Percentiles rank a stretch among this genome's conserved stretches.
Evolutionary conservation across 2,797 vertebrate species (phyloP).

Genomic region (Clarias platycephalus): DNA sequence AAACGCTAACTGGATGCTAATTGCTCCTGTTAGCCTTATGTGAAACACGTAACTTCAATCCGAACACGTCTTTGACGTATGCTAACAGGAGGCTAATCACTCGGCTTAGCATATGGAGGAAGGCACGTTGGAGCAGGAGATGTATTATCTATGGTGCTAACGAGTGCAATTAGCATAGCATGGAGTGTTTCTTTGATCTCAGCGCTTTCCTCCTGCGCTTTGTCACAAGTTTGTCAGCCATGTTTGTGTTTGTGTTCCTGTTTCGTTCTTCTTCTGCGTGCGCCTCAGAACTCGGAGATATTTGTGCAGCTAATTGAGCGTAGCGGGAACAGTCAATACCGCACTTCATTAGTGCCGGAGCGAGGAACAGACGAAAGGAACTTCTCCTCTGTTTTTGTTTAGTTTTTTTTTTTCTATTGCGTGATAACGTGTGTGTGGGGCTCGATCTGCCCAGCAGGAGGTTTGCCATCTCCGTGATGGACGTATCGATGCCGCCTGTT

Average conservation of each 20-base stretch:
- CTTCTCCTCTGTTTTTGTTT: background rate
- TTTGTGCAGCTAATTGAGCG: slow-evolving; percentile 26
- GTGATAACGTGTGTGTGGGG: slow-evolving; percentile 13
- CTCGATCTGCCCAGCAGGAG: slow-evolving; percentile 42
- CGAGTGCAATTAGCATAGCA: slow-evolving; percentile 12
- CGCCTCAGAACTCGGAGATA: slow-evolving; percentile 17
- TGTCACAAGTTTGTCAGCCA: slow-evolving; percentile 11
- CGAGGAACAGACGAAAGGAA: background rate
- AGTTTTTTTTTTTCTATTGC: background rate
- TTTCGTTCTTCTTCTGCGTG: slow-evolving; percentile 7
- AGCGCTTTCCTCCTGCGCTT: background rate
- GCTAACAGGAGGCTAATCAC: slow-evolving; percentile 14
- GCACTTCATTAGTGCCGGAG: slow-evolving; percentile 24
- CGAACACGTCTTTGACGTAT: background rate
- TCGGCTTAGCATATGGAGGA: slow-evolving; percentile 19
- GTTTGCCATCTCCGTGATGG: slow-evolving; percentile 23
- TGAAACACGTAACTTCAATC: background rate
- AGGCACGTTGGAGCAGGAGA: slow-evolving; percentile 4
- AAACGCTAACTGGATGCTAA: background rate
- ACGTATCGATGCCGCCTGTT: slow-evolving; percentile 49
- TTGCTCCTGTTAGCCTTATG: background rate
- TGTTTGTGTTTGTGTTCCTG: slow-evolving; percentile 24
- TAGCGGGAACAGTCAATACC: slow-evolving; percentile 11
- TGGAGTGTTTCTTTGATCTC: slow-evolving; percentile 2
- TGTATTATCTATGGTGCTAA: background rate